Evolutionary conservation across 2,797 vertebrate species (phyloP).

Genomic region (Enteromius paludinosus): DNA sequence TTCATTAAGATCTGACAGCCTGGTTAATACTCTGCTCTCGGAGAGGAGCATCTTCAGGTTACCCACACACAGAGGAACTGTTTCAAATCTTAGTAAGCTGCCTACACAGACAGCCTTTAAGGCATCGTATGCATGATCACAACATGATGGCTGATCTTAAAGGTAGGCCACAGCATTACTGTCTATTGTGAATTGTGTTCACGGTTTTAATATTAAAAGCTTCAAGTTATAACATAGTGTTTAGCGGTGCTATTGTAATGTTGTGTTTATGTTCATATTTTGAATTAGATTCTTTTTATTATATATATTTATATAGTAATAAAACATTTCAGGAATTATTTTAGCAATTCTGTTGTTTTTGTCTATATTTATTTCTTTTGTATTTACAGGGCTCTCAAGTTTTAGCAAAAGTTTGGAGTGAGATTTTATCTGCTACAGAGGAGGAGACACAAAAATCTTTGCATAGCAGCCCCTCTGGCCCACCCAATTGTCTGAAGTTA

Average conservation of each 20-base stretch:
- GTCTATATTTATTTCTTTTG: background rate
- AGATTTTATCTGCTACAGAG: too few relatives aligned
- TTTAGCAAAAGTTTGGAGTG: too few relatives aligned
- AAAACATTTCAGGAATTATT: background rate
- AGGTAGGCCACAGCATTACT: background rate
- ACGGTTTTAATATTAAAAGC: background rate
- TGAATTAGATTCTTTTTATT: background rate
- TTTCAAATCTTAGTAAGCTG: background rate
- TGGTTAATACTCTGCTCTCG: constrained; percentile 48
- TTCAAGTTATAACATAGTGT: background rate
- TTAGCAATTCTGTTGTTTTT: background rate
- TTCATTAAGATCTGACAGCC: constrained; percentile 62
- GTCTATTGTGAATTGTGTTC: background rate
- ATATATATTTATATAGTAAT: too few relatives aligned
- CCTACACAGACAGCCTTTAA: background rate
- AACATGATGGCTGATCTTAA: background rate
- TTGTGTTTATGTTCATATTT: background rate
- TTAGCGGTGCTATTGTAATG: background rate
- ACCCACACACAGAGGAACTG: background rate
- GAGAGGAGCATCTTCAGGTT: constrained; percentile 34
- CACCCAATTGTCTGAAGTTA: too few relatives aligned
- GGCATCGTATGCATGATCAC: background rate
- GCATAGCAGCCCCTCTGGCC: too few relatives aligned
- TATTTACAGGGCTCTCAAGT: too few relatives aligned
- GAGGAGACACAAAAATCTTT: too few relatives aligned